A percentile compares a stretch with the other conserved stretches of the same genome.
These are phyloP conservation scores for Eleutherodactylus coqui DNA, from an alignment of 2,797 vertebrate species.

Conservation along the genomic window DNA sequence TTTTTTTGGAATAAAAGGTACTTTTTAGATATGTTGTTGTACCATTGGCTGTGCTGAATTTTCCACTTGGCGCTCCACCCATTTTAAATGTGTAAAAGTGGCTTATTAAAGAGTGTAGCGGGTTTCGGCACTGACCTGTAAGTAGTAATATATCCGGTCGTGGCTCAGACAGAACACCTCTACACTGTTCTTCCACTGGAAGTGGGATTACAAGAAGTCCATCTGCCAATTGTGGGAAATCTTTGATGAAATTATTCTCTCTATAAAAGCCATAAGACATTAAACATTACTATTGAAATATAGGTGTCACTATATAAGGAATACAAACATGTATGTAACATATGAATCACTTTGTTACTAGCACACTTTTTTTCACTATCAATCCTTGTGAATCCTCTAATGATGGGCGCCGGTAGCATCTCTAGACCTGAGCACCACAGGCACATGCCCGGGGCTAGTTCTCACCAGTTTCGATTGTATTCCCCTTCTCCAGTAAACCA, in stretches of 20 bases:
- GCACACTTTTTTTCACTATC: not conserved
- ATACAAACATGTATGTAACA: not conserved
- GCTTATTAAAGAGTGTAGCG: not conserved
- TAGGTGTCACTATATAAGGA: not conserved
- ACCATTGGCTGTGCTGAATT: no score
- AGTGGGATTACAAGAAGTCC: constrained; percentile 95
- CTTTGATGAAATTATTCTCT: constrained; percentile 98
- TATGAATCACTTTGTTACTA: not conserved
- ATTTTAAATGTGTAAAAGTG: no score
- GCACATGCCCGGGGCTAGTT: not conserved
- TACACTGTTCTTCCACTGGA: constrained; percentile 95
- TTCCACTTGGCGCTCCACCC: no score
- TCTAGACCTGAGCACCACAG: not conserved
- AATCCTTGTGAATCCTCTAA: no score
- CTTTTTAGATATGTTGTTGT: no score
- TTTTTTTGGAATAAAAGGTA: no score
- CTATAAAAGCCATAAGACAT: constrained; percentile 75
- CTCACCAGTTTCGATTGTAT: not conserved
- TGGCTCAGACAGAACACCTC: constrained; percentile 93
- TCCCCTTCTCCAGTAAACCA: not conserved
- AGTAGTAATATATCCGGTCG: constrained; percentile 91
- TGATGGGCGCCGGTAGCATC: no score
- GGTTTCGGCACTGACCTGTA: constrained; percentile 77
- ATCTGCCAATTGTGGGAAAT: constrained; percentile 95
- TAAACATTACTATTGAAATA: not conserved